Base-by-base conservation (phyloP, 37 sponge, comb jelly and placozoan genomes). In the Halisarca cf. caerulea region DNA sequence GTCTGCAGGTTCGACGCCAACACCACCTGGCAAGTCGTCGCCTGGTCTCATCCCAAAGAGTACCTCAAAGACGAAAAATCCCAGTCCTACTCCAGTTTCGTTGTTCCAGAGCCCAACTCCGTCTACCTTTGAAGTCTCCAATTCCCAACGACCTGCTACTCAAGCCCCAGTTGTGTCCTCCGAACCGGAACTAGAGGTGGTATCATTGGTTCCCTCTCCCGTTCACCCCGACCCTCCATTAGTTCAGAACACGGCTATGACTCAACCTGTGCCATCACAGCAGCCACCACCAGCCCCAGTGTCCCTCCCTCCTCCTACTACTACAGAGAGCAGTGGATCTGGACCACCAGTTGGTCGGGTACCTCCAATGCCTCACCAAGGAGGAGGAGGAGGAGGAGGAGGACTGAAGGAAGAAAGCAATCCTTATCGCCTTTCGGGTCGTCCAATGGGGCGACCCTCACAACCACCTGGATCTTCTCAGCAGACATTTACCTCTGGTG, bases 141-240 rank as follows among this genome's bases (percentile, higher is more conserved):
- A 39, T 18, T 4, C 77, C 18, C 77, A 41, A 23, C 77, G 2
- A 6, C 45, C 77, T 7, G 42, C 17, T 8, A 37, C 77, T n/a
- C 42, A 11, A 36, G 39, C 28, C 35, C 72, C 72, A 71, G 45
- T 11, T 6, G 51, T 47, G 11, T 47, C 51, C 11, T 6, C 9
- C 11, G 51, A 38, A 41, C 77, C 77, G 0, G 77, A 74, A 24
- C 24, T 40, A 44, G 77, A 74, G 6, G 24, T 74, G 77, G 77
- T 36, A 40, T 36, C 77, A 36, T 23, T 74, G 42, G 77, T 17
- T 4, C 4, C 35, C 4, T 68, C 69, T 1, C 69, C 69, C 32
- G 77, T 24, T 17, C 9, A 1, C 45, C 44, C 45, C 42, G 42
- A 18, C 77, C 77, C 43, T 40, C 42, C 42, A 36, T 30, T 34